These are phyloP conservation scores for Metellina segmentata DNA, from an alignment of 2,888 invertebrate species.

Conservation along the genomic window DNA sequence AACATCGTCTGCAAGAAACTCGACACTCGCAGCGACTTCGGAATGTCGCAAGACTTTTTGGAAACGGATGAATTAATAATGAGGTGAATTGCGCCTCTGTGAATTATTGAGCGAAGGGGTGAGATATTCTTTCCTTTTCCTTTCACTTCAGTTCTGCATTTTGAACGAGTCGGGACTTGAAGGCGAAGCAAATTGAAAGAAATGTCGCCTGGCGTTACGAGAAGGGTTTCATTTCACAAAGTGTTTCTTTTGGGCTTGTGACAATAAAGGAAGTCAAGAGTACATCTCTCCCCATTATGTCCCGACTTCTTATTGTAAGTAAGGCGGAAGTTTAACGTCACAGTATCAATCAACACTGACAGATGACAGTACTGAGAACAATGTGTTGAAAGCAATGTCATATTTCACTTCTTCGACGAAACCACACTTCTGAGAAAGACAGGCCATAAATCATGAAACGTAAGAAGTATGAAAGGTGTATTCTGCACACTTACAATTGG, in stretches of 20 bases:
- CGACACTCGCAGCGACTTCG: neutral
- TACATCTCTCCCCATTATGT: too few species aligned
- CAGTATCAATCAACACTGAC: too few species aligned
- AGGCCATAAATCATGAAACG: too few species aligned
- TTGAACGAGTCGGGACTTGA: neutral
- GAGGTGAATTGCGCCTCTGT: neutral
- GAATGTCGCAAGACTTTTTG: neutral
- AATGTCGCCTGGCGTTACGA: neutral
- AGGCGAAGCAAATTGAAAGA: neutral
- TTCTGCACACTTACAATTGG: too few species aligned
- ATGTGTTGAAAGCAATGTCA: too few species aligned
- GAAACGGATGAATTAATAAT: neutral
- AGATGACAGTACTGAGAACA: too few species aligned
- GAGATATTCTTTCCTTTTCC: neutral
- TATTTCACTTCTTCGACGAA: too few species aligned
- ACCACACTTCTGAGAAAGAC: too few species aligned
- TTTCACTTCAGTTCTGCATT: neutral
- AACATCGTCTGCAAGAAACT: neutral
- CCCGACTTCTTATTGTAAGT: too few species aligned
- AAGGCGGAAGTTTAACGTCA: too few species aligned
- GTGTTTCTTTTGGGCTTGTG: neutral
- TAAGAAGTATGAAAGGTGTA: too few species aligned
- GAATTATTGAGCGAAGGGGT: neutral
- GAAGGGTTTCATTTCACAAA: neutral
- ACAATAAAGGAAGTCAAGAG: neutral